These are phyloP conservation scores for Ernsta delagoae DNA, from an alignment of 2,888 invertebrate species.

Conservation along the genomic window DNA sequence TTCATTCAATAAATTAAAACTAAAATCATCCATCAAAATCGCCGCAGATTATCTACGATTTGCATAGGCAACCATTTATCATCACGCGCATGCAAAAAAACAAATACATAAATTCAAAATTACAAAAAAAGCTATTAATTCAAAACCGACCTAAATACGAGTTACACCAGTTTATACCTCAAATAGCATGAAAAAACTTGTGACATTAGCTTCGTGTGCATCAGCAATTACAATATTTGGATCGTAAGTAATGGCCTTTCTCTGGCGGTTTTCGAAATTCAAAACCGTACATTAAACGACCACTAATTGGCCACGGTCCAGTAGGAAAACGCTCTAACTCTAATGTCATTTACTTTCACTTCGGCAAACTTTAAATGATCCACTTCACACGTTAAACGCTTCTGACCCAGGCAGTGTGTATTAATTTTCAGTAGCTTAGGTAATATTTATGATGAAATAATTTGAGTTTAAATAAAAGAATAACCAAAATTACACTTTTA, in stretches of 20 bases:
- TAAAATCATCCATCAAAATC: too few relatives aligned
- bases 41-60: neutral
- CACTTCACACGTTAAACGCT: conserved; percentile 11
- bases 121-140: conserved; percentile 4
- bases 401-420: neutral
- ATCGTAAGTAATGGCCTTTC: conserved; percentile 36
- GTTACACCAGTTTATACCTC: conserved; percentile 1
- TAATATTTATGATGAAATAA: too few relatives aligned
- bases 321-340: conserved; percentile 45
- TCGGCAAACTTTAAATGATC: conserved; percentile 21
- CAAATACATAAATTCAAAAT: neutral
- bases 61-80: neutral
- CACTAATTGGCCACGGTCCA: conserved; percentile 63
- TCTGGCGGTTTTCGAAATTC: conserved; percentile 62
- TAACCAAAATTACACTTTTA: too few relatives aligned
- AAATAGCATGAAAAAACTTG: conserved; percentile 15
- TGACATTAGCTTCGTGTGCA: conserved; percentile 30
- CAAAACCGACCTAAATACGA: conserved; percentile 10
- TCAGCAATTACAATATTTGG: conserved; percentile 34
- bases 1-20: neutral
- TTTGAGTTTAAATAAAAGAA: too few relatives aligned
- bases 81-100: neutral
- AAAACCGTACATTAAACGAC: conserved; percentile 59
- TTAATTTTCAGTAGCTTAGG: neutral
- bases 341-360: conserved; percentile 59